Evolutionary conservation across 2,888 invertebrate species (phyloP), one percentile per base, ranked within the genome.

Genomic region (Leuctra nigra): DNA sequence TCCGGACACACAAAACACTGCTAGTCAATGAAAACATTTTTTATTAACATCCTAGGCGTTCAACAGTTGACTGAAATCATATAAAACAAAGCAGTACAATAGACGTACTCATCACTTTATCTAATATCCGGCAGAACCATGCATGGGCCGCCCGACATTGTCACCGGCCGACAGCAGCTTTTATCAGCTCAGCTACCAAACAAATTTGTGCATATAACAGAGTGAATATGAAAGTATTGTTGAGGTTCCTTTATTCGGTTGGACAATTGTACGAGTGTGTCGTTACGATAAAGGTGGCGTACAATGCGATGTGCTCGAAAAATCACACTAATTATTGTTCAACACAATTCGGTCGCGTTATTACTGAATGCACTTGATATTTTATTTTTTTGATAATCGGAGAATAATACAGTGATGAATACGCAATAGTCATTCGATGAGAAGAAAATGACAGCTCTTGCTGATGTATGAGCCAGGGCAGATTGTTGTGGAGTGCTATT

Each of bases 31-130:
- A 44, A 44, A 20, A 44, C 44, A 44, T 44, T 44, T 44, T 44
- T 44, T 44, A 44, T 44, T 44, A 44, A 44, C 44, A 44, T 44
- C 44, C 44, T 4, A 44, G 44, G 44, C 44, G 44, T 44, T 22
- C 44, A 44, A 44, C 23, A 44, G 20, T 11, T 20, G n/a, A n/a
- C n/a, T n/a, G n/a, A n/a, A n/a, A n/a, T n/a, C n/a, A n/a, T n/a
- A 23, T 44, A 44, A 44, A 44, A 44, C 44, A 44, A 44, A n/a
- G 20, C 6, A n/a, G n/a, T 20, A 44, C 44, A 44, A 44, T 44
- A 23, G 22, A 22, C n/a, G 44, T 44, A 23, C 44, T 44, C 44
- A 44, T 44, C 44, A 44, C 23, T 22, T 44, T 44, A 44, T 44
- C 22, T 23, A 44, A 44, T 44, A 44, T 44, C 44, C 44, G 44